phyloP scores from a whole-genome alignment of 2,888 invertebrate species.

The Caenorhabditis virilis region DNA sequence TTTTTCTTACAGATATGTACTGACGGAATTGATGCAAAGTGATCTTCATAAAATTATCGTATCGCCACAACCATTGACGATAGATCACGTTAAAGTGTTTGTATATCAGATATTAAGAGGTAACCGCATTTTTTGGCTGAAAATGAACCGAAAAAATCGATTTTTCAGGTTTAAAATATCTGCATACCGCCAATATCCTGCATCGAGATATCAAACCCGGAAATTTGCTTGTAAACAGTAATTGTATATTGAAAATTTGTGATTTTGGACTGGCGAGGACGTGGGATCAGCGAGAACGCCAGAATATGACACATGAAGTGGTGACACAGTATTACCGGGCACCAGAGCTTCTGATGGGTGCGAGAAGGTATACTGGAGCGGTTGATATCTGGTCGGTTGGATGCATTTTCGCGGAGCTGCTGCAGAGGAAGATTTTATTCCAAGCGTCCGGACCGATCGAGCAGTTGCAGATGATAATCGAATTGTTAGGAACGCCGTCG shows the following conservation, averaged over 20 bases:
- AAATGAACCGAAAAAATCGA: background rate
- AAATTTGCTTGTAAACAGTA: slow-evolving; percentile 96
- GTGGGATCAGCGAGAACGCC: slow-evolving; percentile 89
- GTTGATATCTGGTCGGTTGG: slow-evolving; percentile 99
- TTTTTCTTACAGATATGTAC: slow-evolving; percentile 90
- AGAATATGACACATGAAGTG: slow-evolving; percentile 98
- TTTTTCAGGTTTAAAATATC: slow-evolving; percentile 86
- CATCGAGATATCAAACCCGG: slow-evolving; percentile 99
- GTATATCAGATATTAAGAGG: slow-evolving; percentile 99
- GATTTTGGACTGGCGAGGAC: slow-evolving; percentile 98
- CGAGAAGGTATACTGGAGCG: slow-evolving; percentile 86
- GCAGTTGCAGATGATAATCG: slow-evolving; percentile 95
- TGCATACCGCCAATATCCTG: slow-evolving; percentile 95
- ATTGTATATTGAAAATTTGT: slow-evolving; percentile 98
- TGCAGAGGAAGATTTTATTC: slow-evolving; percentile 92
- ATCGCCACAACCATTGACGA: slow-evolving; percentile 95
- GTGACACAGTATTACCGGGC: slow-evolving; percentile 99
- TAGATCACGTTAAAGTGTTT: slow-evolving; percentile 99
- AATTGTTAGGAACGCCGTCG: slow-evolving; percentile 91
- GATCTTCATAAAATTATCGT: slow-evolving; percentile 99
- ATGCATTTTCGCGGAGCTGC: slow-evolving; percentile 96
- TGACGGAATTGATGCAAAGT: slow-evolving; percentile 98
- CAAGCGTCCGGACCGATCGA: slow-evolving; percentile 97
- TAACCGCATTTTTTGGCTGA: slow-evolving; percentile 68
- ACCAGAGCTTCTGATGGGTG: slow-evolving; percentile 98